A percentile compares a stretch with the other conserved stretches of the same genome.
These are phyloP conservation scores for Spicauda simplicius DNA, from an alignment of 2,888 invertebrate genomes.

Conservation along the genomic window DNA sequence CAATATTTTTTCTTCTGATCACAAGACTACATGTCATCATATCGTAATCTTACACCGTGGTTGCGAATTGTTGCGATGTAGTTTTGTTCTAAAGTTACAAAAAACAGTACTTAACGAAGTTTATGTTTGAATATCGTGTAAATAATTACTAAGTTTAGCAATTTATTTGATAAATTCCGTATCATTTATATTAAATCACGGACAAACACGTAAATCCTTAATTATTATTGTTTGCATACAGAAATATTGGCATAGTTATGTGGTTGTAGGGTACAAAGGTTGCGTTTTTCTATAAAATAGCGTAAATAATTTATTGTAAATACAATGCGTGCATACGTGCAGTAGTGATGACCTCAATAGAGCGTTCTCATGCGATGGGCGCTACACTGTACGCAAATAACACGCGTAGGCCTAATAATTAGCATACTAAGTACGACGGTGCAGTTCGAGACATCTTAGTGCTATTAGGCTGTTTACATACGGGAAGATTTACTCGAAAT, in stretches of 20 bases:
- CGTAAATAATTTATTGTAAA: background rate
- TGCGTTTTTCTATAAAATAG: background rate
- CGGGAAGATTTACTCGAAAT: background rate
- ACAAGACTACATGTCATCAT: too few species aligned
- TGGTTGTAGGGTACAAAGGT: background rate
- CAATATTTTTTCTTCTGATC: too few species aligned
- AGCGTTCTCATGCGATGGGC: constrained; percentile 31
- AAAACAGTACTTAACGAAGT: too few species aligned
- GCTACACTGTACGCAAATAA: constrained; percentile 30
- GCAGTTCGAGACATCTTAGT: constrained; percentile 19
- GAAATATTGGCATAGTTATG: background rate
- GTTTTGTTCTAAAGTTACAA: too few species aligned
- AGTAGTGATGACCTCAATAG: constrained; percentile 32
- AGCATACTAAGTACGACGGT: constrained; percentile 26
- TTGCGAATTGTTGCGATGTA: too few species aligned
- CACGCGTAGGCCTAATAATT: constrained; percentile 34
- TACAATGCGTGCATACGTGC: constrained; percentile 13
- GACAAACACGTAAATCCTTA: too few species aligned
- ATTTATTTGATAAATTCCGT: too few species aligned
- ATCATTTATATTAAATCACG: too few species aligned
- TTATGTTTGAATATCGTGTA: too few species aligned
- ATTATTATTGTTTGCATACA: too few species aligned
- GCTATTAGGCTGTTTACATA: background rate
- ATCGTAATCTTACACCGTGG: too few species aligned
- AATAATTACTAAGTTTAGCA: too few species aligned